phyloP scores from a whole-genome alignment of 1,140 invertebrate genomes.

The Drosophila nikananu region DNA sequence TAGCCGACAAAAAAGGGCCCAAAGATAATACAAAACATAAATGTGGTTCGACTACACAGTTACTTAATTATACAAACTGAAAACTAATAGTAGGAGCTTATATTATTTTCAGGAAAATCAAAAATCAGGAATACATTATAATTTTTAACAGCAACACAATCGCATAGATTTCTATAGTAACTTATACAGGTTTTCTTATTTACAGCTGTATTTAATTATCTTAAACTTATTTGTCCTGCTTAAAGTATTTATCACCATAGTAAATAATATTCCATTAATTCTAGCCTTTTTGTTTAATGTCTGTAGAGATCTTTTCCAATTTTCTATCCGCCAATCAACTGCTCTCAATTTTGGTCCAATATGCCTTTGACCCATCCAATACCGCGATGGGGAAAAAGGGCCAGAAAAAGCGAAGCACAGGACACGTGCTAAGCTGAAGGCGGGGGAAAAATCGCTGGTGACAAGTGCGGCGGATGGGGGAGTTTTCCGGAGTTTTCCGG shows the following conservation, averaged over 20 bases:
- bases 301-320: neutral
- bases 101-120: neutral
- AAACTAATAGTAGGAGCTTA: neutral
- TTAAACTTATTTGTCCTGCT: neutral
- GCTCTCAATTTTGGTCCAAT: slow-evolving; percentile 21
- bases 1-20: slow-evolving; percentile 23
- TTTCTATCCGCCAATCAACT: slow-evolving; percentile 18
- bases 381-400: slow-evolving; percentile 19
- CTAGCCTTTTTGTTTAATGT: neutral
- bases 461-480: slow-evolving; percentile 13
- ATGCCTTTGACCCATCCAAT: slow-evolving; percentile 16
- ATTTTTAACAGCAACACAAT: neutral
- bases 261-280: neutral
- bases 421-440: slow-evolving; percentile 43
- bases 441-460: slow-evolving; percentile 22
- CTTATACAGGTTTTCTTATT: no score
- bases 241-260: no score
- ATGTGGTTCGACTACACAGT: slow-evolving; percentile 5
- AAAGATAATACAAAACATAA: neutral
- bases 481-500: slow-evolving; percentile 17
- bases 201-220: no score
- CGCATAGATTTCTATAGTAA: no score
- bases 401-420: slow-evolving; percentile 15
- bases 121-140: neutral
- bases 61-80: slow-evolving; percentile 2